These are phyloP conservation scores for Apostichopus leukothele DNA, from an alignment of 53 echinoderm and acorn worm genomes.

Conservation along the genomic window DNA sequence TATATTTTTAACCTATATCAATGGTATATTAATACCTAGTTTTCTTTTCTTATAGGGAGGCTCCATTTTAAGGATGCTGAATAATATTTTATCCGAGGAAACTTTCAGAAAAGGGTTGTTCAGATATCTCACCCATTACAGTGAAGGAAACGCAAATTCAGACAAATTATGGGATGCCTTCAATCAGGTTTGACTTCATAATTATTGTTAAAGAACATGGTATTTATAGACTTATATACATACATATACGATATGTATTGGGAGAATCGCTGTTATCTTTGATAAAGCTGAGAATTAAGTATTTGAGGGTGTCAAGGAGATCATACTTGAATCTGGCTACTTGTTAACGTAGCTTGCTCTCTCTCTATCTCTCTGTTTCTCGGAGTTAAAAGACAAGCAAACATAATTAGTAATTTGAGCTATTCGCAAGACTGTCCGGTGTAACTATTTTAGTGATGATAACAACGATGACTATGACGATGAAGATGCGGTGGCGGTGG, in stretches of 20 bases:
- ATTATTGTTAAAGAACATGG: neutral
- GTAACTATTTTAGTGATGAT: neutral
- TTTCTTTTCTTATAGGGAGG: slow-evolving; percentile 58
- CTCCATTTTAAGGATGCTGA: slow-evolving; percentile 89
- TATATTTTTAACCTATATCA: too few species aligned
- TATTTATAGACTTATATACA: too few species aligned
- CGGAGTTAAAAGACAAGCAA: neutral
- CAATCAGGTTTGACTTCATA: slow-evolving; percentile 60
- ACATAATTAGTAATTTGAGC: neutral
- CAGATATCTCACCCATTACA: slow-evolving; percentile 62
- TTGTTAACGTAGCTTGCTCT: too few species aligned
- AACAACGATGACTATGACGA: neutral
- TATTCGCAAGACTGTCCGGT: neutral
- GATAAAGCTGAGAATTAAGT: too few species aligned
- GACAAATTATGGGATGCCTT: slow-evolving; percentile 85
- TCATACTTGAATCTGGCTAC: too few species aligned
- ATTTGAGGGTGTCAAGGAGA: too few species aligned
- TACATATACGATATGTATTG: too few species aligned
- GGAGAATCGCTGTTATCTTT: too few species aligned
- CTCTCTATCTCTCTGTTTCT: too few species aligned
- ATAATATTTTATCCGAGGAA: slow-evolving; percentile 80
- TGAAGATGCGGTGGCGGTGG: neutral
- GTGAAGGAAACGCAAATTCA: slow-evolving; percentile 74
- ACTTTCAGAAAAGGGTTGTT: slow-evolving; percentile 72
- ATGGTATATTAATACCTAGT: neutral